Evolutionary conservation across 2,113 vertebrate genomes (phyloP).

Genomic region (Ptyas mucosa): DNA sequence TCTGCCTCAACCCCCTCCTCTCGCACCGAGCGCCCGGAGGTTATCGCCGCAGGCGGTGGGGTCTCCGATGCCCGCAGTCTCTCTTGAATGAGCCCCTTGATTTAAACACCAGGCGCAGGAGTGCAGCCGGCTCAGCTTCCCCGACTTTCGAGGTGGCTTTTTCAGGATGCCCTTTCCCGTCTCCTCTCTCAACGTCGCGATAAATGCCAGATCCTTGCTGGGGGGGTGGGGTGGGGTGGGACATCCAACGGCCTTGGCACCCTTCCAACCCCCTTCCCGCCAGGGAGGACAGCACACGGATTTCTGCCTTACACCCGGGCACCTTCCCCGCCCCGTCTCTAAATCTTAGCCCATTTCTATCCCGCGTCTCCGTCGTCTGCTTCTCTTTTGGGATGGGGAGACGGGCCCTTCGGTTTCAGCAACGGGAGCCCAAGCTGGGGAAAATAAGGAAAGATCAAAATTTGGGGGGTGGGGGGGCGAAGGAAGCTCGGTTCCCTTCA

Average conservation of each 20-base stretch:
- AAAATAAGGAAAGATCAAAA: background rate
- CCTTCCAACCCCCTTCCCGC: background rate
- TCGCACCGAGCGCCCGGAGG: background rate
- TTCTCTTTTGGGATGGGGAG: background rate
- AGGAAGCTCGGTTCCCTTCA: conserved; percentile 61
- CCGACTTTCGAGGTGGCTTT: background rate
- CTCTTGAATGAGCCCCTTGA: background rate
- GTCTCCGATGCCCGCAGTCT: background rate
- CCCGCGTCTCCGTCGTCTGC: background rate
- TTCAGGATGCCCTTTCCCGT: background rate
- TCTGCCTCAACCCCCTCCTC: background rate
- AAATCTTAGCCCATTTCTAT: background rate
- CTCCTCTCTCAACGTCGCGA: background rate
- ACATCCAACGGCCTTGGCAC: no score
- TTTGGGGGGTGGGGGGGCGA: background rate
- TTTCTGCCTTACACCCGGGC: no score
- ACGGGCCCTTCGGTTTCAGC: background rate
- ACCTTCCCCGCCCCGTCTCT: background rate
- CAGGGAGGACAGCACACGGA: background rate
- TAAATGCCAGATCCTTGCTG: background rate
- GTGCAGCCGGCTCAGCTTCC: background rate
- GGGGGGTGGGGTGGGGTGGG: accelerated
- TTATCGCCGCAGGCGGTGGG: background rate
- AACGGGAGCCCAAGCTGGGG: background rate
- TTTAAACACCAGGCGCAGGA: background rate